These are phyloP conservation scores for Ganaspis brasiliensis DNA, from an alignment of 2,888 invertebrate genomes.

Conservation along the genomic window DNA sequence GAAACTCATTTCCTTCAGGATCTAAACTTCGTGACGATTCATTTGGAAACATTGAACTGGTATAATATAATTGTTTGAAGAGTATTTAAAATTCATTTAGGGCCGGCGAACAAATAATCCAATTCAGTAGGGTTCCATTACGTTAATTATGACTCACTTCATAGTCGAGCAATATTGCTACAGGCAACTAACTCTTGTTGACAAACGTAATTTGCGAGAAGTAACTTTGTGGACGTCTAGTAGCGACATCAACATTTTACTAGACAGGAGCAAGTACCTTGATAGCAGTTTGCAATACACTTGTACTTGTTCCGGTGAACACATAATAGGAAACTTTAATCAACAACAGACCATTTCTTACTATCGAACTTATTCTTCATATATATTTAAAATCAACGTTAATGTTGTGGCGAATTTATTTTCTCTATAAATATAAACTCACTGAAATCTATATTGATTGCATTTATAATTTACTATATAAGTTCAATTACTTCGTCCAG, in stretches of 20 bases:
- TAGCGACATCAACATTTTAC: constrained; percentile 47
- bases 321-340: not conserved
- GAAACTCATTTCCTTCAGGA: no score
- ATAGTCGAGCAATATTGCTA: constrained; percentile 76
- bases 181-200: constrained; percentile 78
- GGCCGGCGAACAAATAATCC: constrained; percentile 69
- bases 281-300: constrained; percentile 12
- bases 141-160: constrained; percentile 76
- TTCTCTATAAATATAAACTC: no score
- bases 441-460: no score
- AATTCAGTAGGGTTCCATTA: constrained; percentile 71
- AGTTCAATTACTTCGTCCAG: no score
- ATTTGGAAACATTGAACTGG: no score
- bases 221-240: constrained; percentile 71
- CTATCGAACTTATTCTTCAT: no score
- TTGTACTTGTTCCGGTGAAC: not conserved
- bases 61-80: constrained; percentile 1
- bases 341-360: not conserved
- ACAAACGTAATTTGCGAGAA: constrained; percentile 78
- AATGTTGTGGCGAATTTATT: no score
- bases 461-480: no score
- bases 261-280: constrained; percentile 40
- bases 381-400: no score
- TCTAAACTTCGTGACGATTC: no score
- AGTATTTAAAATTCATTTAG: constrained; percentile 51